Evolutionary conservation across 2,888 invertebrate species (phyloP).

Genomic region (Hoplodrina ambigua): DNA sequence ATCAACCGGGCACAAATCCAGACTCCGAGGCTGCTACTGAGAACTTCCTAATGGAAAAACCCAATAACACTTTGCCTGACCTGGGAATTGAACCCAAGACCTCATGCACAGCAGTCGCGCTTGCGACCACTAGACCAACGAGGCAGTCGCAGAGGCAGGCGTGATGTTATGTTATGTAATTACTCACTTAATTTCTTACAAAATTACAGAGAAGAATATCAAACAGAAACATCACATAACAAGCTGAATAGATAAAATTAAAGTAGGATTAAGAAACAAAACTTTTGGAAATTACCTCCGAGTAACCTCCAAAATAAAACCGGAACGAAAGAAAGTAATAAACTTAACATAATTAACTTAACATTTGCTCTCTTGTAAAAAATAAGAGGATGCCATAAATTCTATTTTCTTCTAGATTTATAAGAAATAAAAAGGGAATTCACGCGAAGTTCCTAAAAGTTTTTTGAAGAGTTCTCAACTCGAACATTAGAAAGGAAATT

Average conservation of each 20-base stretch:
- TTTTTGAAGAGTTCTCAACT: slow-evolving; percentile 79
- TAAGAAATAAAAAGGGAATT: slow-evolving; percentile 77
- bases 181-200: too few species aligned
- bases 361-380: slow-evolving; percentile 65
- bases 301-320: slow-evolving; percentile 49
- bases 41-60: too few species aligned
- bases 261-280: not conserved
- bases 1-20: too few species aligned
- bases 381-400: slow-evolving; percentile 74
- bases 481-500: slow-evolving; percentile 84
- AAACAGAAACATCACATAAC: not conserved
- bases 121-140: too few species aligned
- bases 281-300: slow-evolving; percentile 23
- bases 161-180: not conserved
- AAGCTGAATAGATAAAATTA: not conserved
- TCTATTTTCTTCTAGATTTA: slow-evolving; percentile 78
- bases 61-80: too few species aligned
- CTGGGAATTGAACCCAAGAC: too few species aligned
- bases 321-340: slow-evolving; percentile 54
- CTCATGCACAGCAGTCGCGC: too few species aligned
- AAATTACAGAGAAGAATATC: not conserved
- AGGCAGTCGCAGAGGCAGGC: too few species aligned
- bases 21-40: too few species aligned
- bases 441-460: slow-evolving; percentile 73
- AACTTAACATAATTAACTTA: slow-evolving; percentile 60